Evolutionary conservation across 2,888 invertebrate species (phyloP).

Genomic region (Synergus gifuensis): DNA sequence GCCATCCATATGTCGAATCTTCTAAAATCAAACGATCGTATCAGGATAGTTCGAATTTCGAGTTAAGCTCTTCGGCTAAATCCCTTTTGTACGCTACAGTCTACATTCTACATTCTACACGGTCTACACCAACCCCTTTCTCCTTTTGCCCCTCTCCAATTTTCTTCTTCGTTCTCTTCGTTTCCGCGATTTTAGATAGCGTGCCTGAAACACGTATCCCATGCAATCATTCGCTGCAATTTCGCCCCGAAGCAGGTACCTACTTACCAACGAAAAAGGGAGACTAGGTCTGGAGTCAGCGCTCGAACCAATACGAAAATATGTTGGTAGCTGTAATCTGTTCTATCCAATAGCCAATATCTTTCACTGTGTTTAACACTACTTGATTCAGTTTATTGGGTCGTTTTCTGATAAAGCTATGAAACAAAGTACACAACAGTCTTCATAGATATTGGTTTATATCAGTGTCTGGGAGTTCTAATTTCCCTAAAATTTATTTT

Average conservation of each 20-base stretch:
- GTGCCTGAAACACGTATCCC: constrained; percentile 66
- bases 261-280: constrained; percentile 56
- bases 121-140: background rate
- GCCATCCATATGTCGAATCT: constrained; percentile 37
- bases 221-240: constrained; percentile 68
- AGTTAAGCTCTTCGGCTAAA: constrained; percentile 36
- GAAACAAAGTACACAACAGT: background rate
- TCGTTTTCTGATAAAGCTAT: constrained; percentile 8
- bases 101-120: background rate
- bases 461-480: too few species aligned
- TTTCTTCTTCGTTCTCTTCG: constrained; percentile 39
- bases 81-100: constrained; percentile 29
- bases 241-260: constrained; percentile 60
- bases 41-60: constrained; percentile 36
- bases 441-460: too few species aligned
- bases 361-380: constrained; percentile 37
- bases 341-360: constrained; percentile 34
- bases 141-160: constrained; percentile 24
- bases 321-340: constrained; percentile 28
- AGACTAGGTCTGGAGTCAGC: constrained; percentile 35
- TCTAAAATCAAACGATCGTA: constrained; percentile 39
- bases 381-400: constrained; percentile 16
- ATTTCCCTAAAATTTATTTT: too few species aligned
- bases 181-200: constrained; percentile 54
- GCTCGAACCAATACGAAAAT: constrained; percentile 35